Percentiles rank a stretch among this genome's conserved stretches.
These are phyloP conservation scores for Hippoglossus stenolepis DNA, from an alignment of 2,113 vertebrate species.

Conservation along the genomic window DNA sequence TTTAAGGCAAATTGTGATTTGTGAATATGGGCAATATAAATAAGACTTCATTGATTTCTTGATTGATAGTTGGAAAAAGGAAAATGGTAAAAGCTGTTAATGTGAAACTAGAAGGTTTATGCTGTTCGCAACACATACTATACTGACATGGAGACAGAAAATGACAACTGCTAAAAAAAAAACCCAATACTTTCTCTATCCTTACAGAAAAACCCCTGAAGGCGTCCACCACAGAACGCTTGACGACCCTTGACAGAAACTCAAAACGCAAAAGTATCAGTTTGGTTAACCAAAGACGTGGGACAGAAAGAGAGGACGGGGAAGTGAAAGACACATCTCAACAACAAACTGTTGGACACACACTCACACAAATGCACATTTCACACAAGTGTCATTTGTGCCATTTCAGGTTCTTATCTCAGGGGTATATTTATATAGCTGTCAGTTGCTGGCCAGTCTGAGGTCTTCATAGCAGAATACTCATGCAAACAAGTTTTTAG, in stretches of 20 bases:
- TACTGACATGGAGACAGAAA: too few relatives aligned
- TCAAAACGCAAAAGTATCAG: background rate
- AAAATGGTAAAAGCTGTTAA: too few relatives aligned
- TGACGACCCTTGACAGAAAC: too few relatives aligned
- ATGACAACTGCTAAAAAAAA: background rate
- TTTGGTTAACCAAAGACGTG: background rate
- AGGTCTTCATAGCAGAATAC: background rate
- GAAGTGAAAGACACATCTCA: slow-evolving; percentile 1
- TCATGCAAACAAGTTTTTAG: background rate
- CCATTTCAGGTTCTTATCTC: slow-evolving; percentile 56
- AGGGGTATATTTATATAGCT: slow-evolving; percentile 41
- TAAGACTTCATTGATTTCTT: too few relatives aligned
- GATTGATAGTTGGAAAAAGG: too few relatives aligned
- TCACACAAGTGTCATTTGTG: slow-evolving; percentile 22
- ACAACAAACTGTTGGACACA: background rate
- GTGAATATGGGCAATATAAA: too few relatives aligned
- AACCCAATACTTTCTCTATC: background rate
- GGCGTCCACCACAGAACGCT: background rate
- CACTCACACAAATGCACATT: background rate
- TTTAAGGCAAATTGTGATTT: too few relatives aligned
- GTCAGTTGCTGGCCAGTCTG: background rate
- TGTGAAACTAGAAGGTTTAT: too few relatives aligned
- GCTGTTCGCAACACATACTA: too few relatives aligned
- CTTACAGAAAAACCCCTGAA: slow-evolving; percentile 70
- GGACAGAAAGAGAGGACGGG: background rate